Conservation (phyloP, 2,888 invertebrate genomes). For the Mesorhabditis spiculigera region DNA sequence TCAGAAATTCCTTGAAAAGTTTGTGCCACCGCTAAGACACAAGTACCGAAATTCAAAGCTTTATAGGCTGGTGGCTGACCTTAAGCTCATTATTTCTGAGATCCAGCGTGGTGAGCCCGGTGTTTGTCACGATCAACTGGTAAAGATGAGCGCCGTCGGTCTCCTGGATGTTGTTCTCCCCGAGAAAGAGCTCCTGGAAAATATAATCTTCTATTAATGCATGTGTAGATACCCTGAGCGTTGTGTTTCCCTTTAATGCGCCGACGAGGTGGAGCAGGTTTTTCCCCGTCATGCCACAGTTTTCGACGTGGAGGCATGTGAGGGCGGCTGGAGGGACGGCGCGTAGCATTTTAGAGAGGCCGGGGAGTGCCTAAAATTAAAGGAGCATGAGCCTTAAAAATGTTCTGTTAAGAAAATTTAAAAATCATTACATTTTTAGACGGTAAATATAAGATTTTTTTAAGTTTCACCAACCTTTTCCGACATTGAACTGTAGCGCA, state of each 20-base stretch:
- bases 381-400: too few relatives aligned
- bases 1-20: not conserved
- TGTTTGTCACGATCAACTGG: constrained; percentile 73
- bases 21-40: not conserved
- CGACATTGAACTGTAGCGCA: constrained; percentile 67
- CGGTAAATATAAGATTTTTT: too few relatives aligned
- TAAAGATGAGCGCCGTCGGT: constrained; percentile 77
- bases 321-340: constrained; percentile 68
- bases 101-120: constrained; percentile 75
- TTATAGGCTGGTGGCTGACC: constrained; percentile 45
- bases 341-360: constrained; percentile 67
- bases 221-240: constrained; percentile 45
- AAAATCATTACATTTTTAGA: too few relatives aligned
- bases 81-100: constrained; percentile 68
- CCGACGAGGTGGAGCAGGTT: constrained; percentile 71
- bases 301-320: constrained; percentile 75
- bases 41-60: not conserved
- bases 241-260: constrained; percentile 73
- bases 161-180: constrained; percentile 75
- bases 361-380: constrained; percentile 18
- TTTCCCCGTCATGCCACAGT: constrained; percentile 73
- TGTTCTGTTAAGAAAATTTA: too few relatives aligned
- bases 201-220: constrained; percentile 8
- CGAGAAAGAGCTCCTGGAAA: constrained; percentile 72
- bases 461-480: constrained; percentile 67